Base-by-base conservation (phyloP, 1,140 invertebrate species). In the Zeugodacus cucurbitae region DNA sequence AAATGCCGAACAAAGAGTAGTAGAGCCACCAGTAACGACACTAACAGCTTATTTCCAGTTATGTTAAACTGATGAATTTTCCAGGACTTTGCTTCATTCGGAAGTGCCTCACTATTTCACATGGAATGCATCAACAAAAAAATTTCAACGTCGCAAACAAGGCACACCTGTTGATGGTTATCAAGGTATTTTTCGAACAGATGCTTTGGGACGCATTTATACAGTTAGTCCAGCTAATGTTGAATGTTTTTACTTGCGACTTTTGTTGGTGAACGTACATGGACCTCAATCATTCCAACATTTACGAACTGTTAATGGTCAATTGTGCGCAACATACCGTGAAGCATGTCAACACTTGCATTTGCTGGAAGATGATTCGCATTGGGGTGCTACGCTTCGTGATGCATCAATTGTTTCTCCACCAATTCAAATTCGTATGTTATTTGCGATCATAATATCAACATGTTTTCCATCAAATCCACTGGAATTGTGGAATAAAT, bases 31-130 rank as follows among this genome's bases (percentile, higher is more conserved):
- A 89, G 67, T 89, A 22, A 92, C 91, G 44, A 92, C 91, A 89
- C 89, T 93, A 59, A 94, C 92, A 57, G 90, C 89, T 88, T 94
- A 94, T 78, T 94, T 88, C 34, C 10, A 34, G 37, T 10, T 70
- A 4, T 89, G 88, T 59, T 3, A 20, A 41, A 87, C 37, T 41
- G 89, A 89, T 89, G 87, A 82, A 0, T 94, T 94, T 89, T 93
- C 92, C 88, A 78, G 70, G 90, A 94, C 93, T 20, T 90, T 94
- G 86, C 89, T 94, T 44, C 94, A 94, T 89, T 90, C 91, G 6
- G 93, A 94, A 62, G 90, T 94, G 89, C 92, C 94, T 90, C 82
- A 41, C 32, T 93, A 93, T 89, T 93, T 90, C 89, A 94, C 92
- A 54, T 94, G 93, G 93, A 93, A 94, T 91, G 20, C n/a, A 88